A percentile compares a stretch with the other conserved stretches of the same genome.
phyloP scores from a whole-genome alignment of 1,140 invertebrate genomes.

The Zaprionus kolodkinae region DNA sequence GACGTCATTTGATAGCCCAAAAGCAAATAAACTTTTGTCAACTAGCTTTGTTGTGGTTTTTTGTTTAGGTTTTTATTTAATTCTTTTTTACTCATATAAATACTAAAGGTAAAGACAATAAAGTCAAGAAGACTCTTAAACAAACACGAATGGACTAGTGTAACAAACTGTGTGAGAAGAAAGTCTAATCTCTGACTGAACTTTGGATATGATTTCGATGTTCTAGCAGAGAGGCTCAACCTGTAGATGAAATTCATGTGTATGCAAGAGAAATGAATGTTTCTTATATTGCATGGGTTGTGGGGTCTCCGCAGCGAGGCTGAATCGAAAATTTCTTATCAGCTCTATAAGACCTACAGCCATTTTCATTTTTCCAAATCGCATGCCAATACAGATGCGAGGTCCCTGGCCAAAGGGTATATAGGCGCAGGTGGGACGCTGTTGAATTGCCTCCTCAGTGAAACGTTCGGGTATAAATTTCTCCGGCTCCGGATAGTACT shows the following conservation, averaged over 20 bases:
- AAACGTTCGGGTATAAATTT: constrained; percentile 87
- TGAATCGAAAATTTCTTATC: constrained; percentile 75
- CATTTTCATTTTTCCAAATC: constrained; percentile 69
- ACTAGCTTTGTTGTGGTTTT: too few relatives aligned
- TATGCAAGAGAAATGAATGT: constrained; percentile 84
- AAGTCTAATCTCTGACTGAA: background rate
- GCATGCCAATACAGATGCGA: constrained; percentile 87
- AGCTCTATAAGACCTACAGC: constrained; percentile 53
- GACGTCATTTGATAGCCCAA: too few relatives aligned
- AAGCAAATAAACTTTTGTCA: too few relatives aligned
- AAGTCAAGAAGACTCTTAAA: background rate
- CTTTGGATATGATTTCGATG: background rate
- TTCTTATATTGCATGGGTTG: constrained; percentile 35
- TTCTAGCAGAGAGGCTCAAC: constrained; percentile 66
- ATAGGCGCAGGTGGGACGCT: constrained; percentile 86
- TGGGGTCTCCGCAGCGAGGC: constrained; percentile 21
- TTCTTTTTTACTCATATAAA: too few relatives aligned
- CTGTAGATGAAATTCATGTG: constrained; percentile 86
- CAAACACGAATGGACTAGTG: background rate
- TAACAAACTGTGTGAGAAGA: background rate
- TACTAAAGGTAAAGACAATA: background rate
- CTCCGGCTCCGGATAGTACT: constrained; percentile 86
- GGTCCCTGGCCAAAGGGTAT: constrained; percentile 90
- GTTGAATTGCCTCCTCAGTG: constrained; percentile 84
- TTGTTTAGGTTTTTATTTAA: too few relatives aligned